Evolutionary conservation across 2,113 vertebrate genomes (phyloP).

Genomic region (Hypanus sabinus): DNA sequence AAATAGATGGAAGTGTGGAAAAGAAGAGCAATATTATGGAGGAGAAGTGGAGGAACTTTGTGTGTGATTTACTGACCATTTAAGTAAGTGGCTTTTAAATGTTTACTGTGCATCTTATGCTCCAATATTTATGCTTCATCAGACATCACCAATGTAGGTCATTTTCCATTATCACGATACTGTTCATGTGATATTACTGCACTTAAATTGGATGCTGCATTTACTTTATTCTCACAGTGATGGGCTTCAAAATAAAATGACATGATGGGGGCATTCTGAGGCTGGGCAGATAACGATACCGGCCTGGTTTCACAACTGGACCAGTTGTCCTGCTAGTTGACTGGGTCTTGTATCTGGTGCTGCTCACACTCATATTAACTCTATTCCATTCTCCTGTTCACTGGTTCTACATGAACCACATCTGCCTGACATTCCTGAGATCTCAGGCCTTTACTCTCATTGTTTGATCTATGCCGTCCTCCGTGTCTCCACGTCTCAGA

Average conservation of each 20-base stretch:
- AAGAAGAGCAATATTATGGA: neutral
- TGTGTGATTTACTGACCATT: neutral
- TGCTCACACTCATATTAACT: neutral
- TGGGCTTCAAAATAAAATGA: neutral
- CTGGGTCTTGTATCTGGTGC: neutral
- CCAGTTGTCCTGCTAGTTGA: neutral
- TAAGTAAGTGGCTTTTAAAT: neutral
- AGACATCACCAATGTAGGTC: neutral
- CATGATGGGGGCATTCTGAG: neutral
- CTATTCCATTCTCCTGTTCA: constrained; percentile 6
- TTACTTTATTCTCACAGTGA: neutral
- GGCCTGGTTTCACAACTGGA: neutral
- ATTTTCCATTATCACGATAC: neutral
- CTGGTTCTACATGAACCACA: constrained; percentile 23
- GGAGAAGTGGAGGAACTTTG: neutral
- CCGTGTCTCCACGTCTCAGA: constrained; percentile 31
- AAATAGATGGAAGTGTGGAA: neutral
- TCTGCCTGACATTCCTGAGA: constrained; percentile 24
- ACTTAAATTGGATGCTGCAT: neutral
- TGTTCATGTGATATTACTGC: neutral
- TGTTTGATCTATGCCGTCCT: constrained; percentile 31
- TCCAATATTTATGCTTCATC: neutral
- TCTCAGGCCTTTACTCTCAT: constrained; percentile 26
- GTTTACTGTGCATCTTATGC: neutral
- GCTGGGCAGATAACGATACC: neutral